These are phyloP conservation scores for Tapirus terrestris DNA, from an alignment of 2,113 vertebrate species.

Conservation along the genomic window DNA sequence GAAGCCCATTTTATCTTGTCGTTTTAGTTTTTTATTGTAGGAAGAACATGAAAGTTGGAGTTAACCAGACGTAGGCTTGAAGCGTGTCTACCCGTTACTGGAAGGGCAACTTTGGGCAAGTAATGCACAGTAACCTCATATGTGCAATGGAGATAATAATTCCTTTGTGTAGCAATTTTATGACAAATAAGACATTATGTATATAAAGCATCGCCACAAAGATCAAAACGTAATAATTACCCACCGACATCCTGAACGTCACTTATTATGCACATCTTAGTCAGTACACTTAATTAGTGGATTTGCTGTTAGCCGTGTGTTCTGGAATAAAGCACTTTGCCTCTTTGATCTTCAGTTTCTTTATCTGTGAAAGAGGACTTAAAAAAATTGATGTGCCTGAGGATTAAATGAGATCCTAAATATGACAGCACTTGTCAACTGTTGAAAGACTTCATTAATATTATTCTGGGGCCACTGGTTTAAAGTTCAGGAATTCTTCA, in stretches of 20 bases:
- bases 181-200: not conserved
- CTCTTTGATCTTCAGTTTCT: not conserved
- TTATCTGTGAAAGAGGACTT: not conserved
- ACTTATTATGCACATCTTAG: not conserved
- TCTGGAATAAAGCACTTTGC: not conserved
- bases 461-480: not conserved
- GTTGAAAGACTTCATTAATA: not conserved
- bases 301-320: not conserved
- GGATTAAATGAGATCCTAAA: not conserved
- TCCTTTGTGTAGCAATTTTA: not conserved
- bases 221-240: not conserved
- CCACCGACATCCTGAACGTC: not conserved
- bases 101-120: not conserved
- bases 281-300: not conserved
- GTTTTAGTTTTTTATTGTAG: not conserved
- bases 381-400: not conserved
- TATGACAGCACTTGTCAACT: slow-evolving; percentile 22
- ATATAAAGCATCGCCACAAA: not conserved
- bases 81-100: not conserved
- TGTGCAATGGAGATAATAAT: not conserved
- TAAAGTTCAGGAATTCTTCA: slow-evolving; percentile 56
- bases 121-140: not conserved
- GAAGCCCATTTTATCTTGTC: not conserved
- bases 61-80: not conserved
- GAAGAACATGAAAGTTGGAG: not conserved